Base-by-base conservation (phyloP, 2,888 invertebrate genomes). In the Phorcus lineatus region DNA sequence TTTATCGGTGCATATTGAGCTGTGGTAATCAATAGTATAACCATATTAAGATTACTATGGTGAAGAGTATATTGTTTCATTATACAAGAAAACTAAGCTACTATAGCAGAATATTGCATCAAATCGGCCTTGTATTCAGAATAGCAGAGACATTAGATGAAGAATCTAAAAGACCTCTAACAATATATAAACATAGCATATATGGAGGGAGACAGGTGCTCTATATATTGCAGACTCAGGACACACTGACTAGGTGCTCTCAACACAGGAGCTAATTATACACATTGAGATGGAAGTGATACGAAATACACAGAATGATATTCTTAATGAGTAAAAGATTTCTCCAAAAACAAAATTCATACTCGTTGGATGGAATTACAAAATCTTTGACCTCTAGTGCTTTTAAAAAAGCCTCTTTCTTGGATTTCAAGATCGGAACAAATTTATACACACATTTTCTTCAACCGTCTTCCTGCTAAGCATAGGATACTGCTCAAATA, bases 401-500 rank as follows among this genome's bases (percentile, higher is more conserved):
- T 70, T 70, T 47, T 47, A 47, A 70, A 70, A 40, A 70, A 70
- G 70, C 70, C 16, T n/a, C 11, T 67, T 70, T 36, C 70, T 31
- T 70, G 70, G 40, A 70, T 70, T 36, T 70, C 36, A 70, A 62
- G 28, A 24, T 62, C n/a, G 70, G 70, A 70, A 70, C 70, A 70
- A 70, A 70, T 31, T 70, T 70, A 70, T 70, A 70, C 70, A 70
- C 31, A 70, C 70, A 70, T 4, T 36, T n/a, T 70, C 70, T 70
- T 70, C 70, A 70, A 70, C 28, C 70, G 36, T 31, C 36, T 70
- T 70, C 47, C 40, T 70, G 70, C 70, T 70, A 36, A 70, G 70
- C 70, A 70, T 31, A 19, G 70, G 70, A 70, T 70, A 36, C 28
- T 70, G 52, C 53, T 76, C 82, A 79, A 82, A 82, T 82, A 82